Evolutionary conservation across 1,140 invertebrate species (phyloP).

Genomic region (Liolophura sinensis): DNA sequence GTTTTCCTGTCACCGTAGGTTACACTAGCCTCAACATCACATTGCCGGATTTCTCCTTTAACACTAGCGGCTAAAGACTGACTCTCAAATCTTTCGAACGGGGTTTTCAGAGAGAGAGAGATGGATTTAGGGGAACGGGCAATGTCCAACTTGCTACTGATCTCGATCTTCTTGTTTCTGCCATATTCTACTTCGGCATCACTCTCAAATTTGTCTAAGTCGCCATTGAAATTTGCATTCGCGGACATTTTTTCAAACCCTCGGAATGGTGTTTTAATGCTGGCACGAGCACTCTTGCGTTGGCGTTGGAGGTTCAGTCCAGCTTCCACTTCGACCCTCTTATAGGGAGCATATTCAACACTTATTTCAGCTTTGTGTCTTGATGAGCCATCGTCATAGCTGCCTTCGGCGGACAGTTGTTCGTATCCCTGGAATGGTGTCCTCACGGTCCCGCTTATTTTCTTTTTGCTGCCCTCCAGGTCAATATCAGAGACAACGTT

Average conservation of each 20-base stretch:
- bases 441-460: slow-evolving; percentile 1
- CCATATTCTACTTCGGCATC: slow-evolving; percentile 10
- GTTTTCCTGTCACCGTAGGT: too few species aligned
- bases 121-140: too few species aligned
- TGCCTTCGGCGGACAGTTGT: neutral
- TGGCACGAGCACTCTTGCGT: slow-evolving; percentile 12
- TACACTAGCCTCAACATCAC: too few species aligned
- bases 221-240: slow-evolving; percentile 18
- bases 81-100: slow-evolving; percentile 1
- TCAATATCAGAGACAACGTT: neutral
- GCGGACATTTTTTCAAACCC: slow-evolving; percentile 14
- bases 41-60: too few species aligned
- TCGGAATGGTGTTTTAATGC: slow-evolving; percentile 26
- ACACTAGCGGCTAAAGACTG: neutral
- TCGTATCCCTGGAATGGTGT: slow-evolving; percentile 10
- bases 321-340: slow-evolving; percentile 35
- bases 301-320: slow-evolving; percentile 23
- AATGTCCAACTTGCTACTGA: neutral
- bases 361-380: too few species aligned
- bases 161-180: slow-evolving; percentile 1
- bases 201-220: slow-evolving; percentile 18
- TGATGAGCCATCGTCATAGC: too few species aligned
- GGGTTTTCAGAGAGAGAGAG: neutral
- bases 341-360: slow-evolving; percentile 5
- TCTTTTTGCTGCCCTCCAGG: too few species aligned